phyloP scores from a whole-genome alignment of 1,140 invertebrate genomes.

The Saccostrea glomerata region DNA sequence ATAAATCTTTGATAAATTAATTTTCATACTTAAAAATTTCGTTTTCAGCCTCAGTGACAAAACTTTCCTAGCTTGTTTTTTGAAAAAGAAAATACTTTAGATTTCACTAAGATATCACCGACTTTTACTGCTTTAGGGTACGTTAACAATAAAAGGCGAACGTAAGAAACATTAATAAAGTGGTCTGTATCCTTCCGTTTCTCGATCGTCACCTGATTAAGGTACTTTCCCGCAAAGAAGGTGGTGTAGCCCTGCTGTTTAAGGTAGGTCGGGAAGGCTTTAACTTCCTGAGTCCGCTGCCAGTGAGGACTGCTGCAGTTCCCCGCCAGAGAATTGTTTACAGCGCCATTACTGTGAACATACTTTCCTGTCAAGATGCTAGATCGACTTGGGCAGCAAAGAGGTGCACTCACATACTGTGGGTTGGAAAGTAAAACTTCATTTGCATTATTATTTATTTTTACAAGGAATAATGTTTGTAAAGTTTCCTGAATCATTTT shows the following conservation, averaged over 20 bases:
- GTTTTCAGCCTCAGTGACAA: too few species aligned
- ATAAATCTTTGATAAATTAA: neutral
- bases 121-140: too few species aligned
- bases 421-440: neutral
- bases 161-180: too few species aligned
- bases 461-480: neutral
- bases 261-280: constrained; percentile 85
- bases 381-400: constrained; percentile 88
- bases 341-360: constrained; percentile 88
- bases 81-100: too few species aligned
- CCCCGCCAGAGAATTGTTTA: constrained; percentile 88
- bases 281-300: constrained; percentile 83
- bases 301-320: constrained; percentile 87
- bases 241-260: constrained; percentile 80
- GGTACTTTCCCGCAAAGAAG: constrained; percentile 77
- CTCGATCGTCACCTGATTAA: constrained; percentile 69
- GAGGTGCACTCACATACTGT: constrained; percentile 74
- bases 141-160: too few species aligned
- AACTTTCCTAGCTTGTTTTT: too few species aligned
- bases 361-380: constrained; percentile 92
- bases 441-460: neutral
- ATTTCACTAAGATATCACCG: too few species aligned
- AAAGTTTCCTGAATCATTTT: neutral
- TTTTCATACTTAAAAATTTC: neutral
- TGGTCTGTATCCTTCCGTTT: too few species aligned